Conservation (phyloP, 2,113 vertebrate species). For the Siniperca chuatsi region DNA sequence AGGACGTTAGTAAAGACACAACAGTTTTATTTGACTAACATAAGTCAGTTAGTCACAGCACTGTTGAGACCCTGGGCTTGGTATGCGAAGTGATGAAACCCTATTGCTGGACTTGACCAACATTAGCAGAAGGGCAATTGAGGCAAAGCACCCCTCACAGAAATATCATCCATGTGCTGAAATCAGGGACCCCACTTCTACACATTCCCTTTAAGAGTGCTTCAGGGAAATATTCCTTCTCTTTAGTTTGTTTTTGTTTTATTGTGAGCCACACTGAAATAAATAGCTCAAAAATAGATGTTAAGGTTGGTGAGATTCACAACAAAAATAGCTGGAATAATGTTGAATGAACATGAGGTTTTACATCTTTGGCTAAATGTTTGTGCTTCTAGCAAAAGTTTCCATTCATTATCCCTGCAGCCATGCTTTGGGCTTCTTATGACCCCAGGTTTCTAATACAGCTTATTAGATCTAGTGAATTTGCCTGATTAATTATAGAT, state of each 20-base stretch:
- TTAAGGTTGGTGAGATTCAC: conserved; percentile 8
- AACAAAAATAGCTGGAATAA: neutral
- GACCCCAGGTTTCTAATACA: conserved; percentile 21
- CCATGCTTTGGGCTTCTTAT: conserved; percentile 23
- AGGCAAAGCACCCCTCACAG: neutral
- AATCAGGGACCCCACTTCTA: neutral
- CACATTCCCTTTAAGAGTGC: neutral
- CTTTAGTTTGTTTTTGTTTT: neutral
- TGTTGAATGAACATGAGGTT: neutral
- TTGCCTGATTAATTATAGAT: conserved; percentile 58
- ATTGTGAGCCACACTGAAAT: neutral
- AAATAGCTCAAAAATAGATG: neutral
- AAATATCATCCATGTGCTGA: neutral
- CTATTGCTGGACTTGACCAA: conserved; percentile 30
- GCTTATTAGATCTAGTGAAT: conserved; percentile 26
- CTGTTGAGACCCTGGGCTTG: conserved; percentile 10
- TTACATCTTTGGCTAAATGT: neutral
- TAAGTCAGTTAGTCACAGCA: neutral
- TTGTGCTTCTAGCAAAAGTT: neutral
- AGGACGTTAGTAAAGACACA: conserved; percentile 8
- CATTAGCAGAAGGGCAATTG: conserved; percentile 27
- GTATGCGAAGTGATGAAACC: conserved; percentile 33
- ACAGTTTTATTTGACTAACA: conserved; percentile 9
- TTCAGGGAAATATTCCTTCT: neutral
- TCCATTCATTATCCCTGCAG: conserved; percentile 37